A percentile compares a stretch with the other conserved stretches of the same genome.
Evolutionary conservation across 1,140 invertebrate species (phyloP).

Genomic region (Heterodera carotae): DNA sequence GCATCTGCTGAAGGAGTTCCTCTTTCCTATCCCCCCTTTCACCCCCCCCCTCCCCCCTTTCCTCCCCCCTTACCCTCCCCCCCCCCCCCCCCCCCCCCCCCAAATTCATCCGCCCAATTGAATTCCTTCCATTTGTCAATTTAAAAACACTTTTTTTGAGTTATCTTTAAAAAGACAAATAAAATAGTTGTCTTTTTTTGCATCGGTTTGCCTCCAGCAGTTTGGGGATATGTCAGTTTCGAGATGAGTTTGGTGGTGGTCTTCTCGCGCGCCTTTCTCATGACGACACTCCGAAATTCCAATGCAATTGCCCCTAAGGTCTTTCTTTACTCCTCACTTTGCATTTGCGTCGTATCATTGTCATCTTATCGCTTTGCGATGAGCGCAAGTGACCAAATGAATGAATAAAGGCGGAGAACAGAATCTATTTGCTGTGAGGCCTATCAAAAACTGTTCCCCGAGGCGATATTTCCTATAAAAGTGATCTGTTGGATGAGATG

Average conservation of each 20-base stretch:
- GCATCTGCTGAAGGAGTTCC: constrained; percentile 4
- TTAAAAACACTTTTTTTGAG: too few species aligned
- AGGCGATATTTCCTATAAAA: background rate
- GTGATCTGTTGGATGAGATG: background rate
- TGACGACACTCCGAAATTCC: background rate
- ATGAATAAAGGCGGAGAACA: background rate
- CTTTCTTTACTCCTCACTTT: background rate
- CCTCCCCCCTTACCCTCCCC: background rate
- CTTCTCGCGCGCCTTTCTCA: background rate
- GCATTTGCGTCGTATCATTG: background rate
- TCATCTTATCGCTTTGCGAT: background rate
- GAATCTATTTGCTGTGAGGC: background rate
- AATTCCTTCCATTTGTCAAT: background rate
- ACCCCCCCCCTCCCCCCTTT: background rate
- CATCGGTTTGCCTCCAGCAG: too few species aligned
- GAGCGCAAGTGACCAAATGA: too few species aligned
- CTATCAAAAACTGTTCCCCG: background rate
- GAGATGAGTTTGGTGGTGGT: too few species aligned
- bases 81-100: too few species aligned
- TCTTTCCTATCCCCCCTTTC: background rate
- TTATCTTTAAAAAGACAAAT: too few species aligned
- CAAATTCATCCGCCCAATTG: background rate
- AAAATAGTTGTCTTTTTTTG: too few species aligned
- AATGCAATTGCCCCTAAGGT: background rate
- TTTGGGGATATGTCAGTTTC: too few species aligned